A percentile compares a stretch with the other conserved stretches of the same genome.
Conservation (phyloP, 2,888 invertebrate species). For the Drosophila vallismaia region DNA sequence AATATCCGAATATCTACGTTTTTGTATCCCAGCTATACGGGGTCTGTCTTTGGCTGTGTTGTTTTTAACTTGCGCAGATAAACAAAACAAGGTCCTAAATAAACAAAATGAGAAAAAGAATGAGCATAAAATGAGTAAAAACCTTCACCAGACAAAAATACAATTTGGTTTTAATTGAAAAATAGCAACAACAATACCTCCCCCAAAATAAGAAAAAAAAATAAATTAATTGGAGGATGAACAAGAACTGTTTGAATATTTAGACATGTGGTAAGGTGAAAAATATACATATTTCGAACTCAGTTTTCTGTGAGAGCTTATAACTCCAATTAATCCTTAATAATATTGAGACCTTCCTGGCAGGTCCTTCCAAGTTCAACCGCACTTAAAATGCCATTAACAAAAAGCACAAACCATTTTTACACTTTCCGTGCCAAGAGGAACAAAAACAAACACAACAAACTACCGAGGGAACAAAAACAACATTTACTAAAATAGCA, state of each 20-base stretch:
- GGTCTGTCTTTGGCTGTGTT: slow-evolving; percentile 42
- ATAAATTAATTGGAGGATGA: slow-evolving; percentile 3
- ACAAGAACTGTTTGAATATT: slow-evolving; percentile 7
- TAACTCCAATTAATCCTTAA: slow-evolving; percentile 74
- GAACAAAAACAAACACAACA: slow-evolving; percentile 45
- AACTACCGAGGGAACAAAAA: slow-evolving; percentile 34
- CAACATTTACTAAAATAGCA: slow-evolving; percentile 49
- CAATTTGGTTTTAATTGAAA: slow-evolving; percentile 81
- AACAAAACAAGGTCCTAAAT: slow-evolving; percentile 77
- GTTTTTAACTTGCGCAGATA: slow-evolving; percentile 60
- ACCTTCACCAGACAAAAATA: slow-evolving; percentile 65
- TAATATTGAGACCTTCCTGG: slow-evolving; percentile 19
- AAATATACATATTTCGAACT: not conserved
- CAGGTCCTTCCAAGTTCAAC: not conserved
- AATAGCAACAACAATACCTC: slow-evolving; percentile 46
- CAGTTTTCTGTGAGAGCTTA: slow-evolving; percentile 48
- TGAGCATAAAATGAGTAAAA: slow-evolving; percentile 47
- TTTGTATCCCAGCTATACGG: slow-evolving; percentile 8
- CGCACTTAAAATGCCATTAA: slow-evolving; percentile 77
- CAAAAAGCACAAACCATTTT: slow-evolving; percentile 69
- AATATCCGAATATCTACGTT: slow-evolving; percentile 20
- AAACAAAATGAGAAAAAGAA: slow-evolving; percentile 67
- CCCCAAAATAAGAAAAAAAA: not conserved
- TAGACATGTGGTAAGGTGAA: not conserved
- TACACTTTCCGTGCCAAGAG: slow-evolving; percentile 63